A percentile compares a stretch with the other conserved stretches of the same genome.
Conservation (phyloP, 2,113 vertebrate species). For the Lampris incognitus region DNA sequence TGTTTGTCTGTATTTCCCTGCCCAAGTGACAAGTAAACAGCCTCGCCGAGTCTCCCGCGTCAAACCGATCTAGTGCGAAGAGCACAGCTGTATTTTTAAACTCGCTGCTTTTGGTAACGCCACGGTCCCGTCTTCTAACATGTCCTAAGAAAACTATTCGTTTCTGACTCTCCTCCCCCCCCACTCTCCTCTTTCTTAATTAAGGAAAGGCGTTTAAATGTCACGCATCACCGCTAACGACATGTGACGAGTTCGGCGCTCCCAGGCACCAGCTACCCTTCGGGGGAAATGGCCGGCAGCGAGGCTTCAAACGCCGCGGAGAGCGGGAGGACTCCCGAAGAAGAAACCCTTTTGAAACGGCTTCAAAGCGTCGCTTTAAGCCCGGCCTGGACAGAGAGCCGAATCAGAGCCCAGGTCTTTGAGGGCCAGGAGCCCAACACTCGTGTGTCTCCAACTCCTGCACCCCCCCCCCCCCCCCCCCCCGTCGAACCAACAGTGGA, state of each 20-base stretch:
- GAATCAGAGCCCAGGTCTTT: constrained; percentile 58
- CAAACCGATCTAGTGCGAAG: constrained; percentile 18
- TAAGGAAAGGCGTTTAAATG: constrained; percentile 75
- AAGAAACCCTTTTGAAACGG: constrained; percentile 58
- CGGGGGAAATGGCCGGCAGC: constrained; percentile 57
- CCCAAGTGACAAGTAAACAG: constrained; percentile 52
- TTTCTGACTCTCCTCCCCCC: constrained; percentile 23
- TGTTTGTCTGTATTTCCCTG: constrained; percentile 31
- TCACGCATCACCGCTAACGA: constrained; percentile 72
- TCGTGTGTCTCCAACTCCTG: constrained; percentile 6
- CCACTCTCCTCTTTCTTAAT: constrained; percentile 65
- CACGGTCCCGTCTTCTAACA: constrained; percentile 62
- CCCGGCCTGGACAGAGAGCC: constrained; percentile 48
- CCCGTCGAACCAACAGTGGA: constrained; percentile 44
- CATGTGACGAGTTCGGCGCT: constrained; percentile 67
- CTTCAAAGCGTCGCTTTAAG: constrained; percentile 72
- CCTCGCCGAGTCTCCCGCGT: constrained; percentile 43
- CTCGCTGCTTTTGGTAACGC: constrained; percentile 68
- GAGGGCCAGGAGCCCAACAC: constrained; percentile 23
- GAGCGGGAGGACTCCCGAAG: neutral
- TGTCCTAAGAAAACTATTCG: constrained; percentile 60
- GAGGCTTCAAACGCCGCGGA: constrained; percentile 61
- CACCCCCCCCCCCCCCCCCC: neutral
- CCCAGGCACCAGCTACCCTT: constrained; percentile 50
- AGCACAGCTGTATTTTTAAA: constrained; percentile 61